These are phyloP conservation scores for Pygoscelis antarcticus DNA, from an alignment of 2,113 vertebrate genomes.

Conservation along the genomic window DNA sequence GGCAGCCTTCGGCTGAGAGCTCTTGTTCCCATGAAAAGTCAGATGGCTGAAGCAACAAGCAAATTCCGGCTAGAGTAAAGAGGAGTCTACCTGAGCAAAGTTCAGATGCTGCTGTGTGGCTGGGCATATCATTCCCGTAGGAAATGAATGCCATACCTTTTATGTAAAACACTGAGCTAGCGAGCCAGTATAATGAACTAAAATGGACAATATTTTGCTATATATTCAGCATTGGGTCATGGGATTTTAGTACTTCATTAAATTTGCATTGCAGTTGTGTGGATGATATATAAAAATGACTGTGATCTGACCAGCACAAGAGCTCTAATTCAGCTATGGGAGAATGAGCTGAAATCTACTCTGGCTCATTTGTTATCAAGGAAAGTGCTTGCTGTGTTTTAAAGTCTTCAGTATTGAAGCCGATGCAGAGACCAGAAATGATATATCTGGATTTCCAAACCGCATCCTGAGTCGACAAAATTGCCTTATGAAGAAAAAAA, in stretches of 20 bases:
- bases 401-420: neutral
- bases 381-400: neutral
- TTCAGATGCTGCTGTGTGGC: neutral
- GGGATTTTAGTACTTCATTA: neutral
- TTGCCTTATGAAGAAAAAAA: neutral
- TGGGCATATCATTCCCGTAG: neutral
- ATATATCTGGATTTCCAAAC: neutral
- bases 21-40: neutral
- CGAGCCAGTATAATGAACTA: neutral
- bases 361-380: neutral
- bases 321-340: neutral
- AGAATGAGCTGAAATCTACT: neutral
- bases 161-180: neutral
- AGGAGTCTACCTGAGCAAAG: neutral
- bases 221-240: neutral
- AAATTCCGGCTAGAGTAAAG: neutral
- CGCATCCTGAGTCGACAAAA: neutral
- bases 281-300: neutral
- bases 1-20: neutral
- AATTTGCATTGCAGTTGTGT: neutral
- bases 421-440: neutral
- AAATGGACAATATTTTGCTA: neutral
- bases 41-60: neutral
- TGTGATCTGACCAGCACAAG: neutral
- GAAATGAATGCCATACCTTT: neutral